A percentile compares a stretch with the other conserved stretches of the same genome.
Evolutionary conservation across 2,113 vertebrate genomes (phyloP).

Genomic region (Poeciliopsis prolifica): DNA sequence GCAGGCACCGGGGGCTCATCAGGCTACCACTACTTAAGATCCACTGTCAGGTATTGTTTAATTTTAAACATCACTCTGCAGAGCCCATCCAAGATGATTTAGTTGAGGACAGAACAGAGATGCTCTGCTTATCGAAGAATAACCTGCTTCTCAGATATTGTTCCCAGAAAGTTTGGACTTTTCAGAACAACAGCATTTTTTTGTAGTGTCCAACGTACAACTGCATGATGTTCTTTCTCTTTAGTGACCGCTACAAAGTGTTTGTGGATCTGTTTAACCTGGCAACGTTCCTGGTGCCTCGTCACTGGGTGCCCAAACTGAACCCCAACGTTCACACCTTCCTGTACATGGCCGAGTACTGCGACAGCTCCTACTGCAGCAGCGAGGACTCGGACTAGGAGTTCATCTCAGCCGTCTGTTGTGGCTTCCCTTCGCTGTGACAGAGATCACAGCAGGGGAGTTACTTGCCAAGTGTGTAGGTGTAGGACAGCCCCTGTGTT

Average conservation of each 20-base stretch:
- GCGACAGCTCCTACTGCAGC: conserved; percentile 97
- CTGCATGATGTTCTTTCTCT: background rate
- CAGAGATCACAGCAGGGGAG: background rate
- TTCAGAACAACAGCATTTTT: too few relatives aligned
- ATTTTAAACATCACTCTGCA: background rate
- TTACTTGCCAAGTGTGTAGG: background rate
- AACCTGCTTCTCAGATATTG: conserved; percentile 17
- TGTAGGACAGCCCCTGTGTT: background rate
- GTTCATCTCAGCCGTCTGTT: background rate
- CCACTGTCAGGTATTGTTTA: conserved; percentile 88
- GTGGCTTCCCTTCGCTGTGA: conserved; percentile 3
- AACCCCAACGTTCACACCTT: conserved; percentile 91
- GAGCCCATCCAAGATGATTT: conserved; percentile 22
- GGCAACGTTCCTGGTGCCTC: conserved; percentile 91
- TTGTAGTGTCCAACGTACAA: background rate
- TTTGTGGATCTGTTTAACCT: conserved; percentile 98
- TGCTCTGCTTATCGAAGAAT: conserved; percentile 30
- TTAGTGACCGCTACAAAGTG: conserved; percentile 97
- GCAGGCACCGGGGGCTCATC: conserved; percentile 93
- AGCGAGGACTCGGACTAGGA: conserved; percentile 92
- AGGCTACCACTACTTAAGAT: conserved; percentile 94
- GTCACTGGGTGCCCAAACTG: conserved; percentile 93
- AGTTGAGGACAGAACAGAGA: conserved; percentile 18
- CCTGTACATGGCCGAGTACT: conserved; percentile 90
- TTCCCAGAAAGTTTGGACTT: background rate